Conservation (phyloP, 2,797 vertebrate species). For the Tympanoctomys barrerae region DNA sequence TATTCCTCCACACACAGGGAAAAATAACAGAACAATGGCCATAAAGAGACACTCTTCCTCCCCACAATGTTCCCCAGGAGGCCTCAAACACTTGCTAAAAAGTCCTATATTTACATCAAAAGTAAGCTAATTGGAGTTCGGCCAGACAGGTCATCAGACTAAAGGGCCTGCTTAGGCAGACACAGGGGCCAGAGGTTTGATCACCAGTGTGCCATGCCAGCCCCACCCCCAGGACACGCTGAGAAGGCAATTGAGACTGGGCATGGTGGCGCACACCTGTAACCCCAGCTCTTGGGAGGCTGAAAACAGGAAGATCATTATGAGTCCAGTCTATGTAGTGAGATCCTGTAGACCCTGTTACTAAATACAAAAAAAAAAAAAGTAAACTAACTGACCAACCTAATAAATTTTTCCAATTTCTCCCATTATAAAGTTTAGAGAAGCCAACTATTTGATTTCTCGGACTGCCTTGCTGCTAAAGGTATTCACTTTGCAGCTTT, state of each 20-base stretch:
- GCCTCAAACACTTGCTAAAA: background rate
- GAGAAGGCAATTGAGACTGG: too few relatives aligned
- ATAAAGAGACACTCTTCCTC: background rate
- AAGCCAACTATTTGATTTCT: slow-evolving; percentile 28
- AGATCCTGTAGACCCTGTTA: too few relatives aligned
- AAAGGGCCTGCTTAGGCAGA: too few relatives aligned
- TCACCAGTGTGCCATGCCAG: too few relatives aligned
- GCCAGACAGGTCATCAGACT: too few relatives aligned
- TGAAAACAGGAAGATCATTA: too few relatives aligned
- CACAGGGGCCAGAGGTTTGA: too few relatives aligned
- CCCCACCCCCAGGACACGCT: too few relatives aligned
- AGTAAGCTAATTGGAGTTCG: background rate
- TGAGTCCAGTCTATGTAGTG: too few relatives aligned
- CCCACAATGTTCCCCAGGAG: background rate
- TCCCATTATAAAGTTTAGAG: background rate
- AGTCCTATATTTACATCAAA: background rate
- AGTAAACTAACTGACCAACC: background rate
- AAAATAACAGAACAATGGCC: background rate
- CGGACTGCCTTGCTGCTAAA: background rate
- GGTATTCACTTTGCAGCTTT: background rate
- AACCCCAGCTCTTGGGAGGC: too few relatives aligned
- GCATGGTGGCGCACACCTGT: too few relatives aligned
- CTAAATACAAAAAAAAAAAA: background rate
- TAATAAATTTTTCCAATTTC: background rate
- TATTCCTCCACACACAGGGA: background rate